Base-by-base conservation (phyloP, 53 echinoderm and acorn worm species). In the Mesocentrotus franciscanus region DNA sequence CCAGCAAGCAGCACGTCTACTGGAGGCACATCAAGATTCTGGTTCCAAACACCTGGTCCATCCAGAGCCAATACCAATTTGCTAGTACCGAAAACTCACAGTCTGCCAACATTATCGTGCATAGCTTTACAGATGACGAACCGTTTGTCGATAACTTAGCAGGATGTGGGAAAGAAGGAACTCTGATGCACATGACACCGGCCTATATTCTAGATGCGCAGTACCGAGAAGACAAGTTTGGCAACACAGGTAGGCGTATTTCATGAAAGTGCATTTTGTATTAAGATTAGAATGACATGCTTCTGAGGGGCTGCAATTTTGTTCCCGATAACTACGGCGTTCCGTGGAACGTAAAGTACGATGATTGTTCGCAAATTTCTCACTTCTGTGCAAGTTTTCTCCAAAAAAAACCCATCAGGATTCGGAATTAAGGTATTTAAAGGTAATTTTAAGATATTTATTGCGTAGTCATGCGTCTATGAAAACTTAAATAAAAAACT, bases 21-120 rank as follows among this genome's bases (percentile, higher is more conserved):
- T 92, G 92, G 92, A 35, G 35, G 1, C 18, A 92, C 64, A 92
- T 92, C 92, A 92, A 70, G 42, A 71, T 92, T 12, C 72, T 92
- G 55, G 92, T 92, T 17, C 92, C 92, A 9, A 49, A 49, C 49
- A 49, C 49, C 2, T 49, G 49, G 49, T 49, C 49, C 49, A 49
- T 49, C 49, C 49, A 92, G 15, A 8, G 16, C 35, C 36, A 92
- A 14, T 92, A 92, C 72, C 68, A 70, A 1, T 0, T 36, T 0
- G 92, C 92, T 35, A 34, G 2, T 3, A 71, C 92, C 17, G 92
- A 92, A n/a, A 22, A 42, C 14, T 71, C 33, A 8, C 71, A 92
- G 30, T 18, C 35, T 13, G 71, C 92, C 2, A 70, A 92, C 55
- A 71, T 92, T 13, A 9, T 71, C 71, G 72, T 92, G 2, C 92